Base-by-base conservation (phyloP, 2,888 invertebrate species). In the Leptodirus hochenwartii region DNA sequence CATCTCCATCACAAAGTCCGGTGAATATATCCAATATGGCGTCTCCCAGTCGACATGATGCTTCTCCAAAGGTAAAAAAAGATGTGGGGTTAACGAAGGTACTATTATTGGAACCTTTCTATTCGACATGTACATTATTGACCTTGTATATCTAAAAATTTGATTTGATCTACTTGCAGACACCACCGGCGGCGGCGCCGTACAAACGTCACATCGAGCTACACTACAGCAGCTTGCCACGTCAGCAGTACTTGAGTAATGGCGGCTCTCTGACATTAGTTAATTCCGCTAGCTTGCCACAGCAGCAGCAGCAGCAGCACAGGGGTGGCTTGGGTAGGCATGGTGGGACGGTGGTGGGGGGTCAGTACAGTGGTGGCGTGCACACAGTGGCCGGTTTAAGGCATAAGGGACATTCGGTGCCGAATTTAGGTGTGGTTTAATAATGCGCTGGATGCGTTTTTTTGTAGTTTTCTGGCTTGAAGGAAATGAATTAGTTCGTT, bases 351-450 rank as follows among this genome's bases (percentile, higher is more conserved):
- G 20, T 20, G 20, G 20, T 20, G 20, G 20, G 8, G 20, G 20
- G 20, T 8, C n/a, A 20, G 8, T 15, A 26, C 35, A 16, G 15
- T 35, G n/a, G 30, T 36, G 53, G 41, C 43, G 53, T 50, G 47
- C 50, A 39, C 48, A n/a, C 53, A 53, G 58, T 54, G 45, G 58
- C 51, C 49, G 58, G 63, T 59, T 66, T 62, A 62, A 61, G 67
- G 63, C 59, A 69, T 50, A 68, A 72, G 61, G 82, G 84, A 59
- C 77, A 74, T 50, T 87, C 87, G 49, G 85, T 87, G 54, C 88
- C 88, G 49, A 84, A 85, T 64, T 63, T 90, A 85, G 87, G 87
- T 87, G 56, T n/a, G n/a, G n/a, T n/a, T n/a, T n/a, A 54, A 49
- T n/a, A n/a, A n/a, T n/a, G n/a, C n/a, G n/a, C n/a, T n/a, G n/a